Evolutionary conservation across 2,888 invertebrate genomes (phyloP).

Genomic region (Ichneumoninae sp.): DNA sequence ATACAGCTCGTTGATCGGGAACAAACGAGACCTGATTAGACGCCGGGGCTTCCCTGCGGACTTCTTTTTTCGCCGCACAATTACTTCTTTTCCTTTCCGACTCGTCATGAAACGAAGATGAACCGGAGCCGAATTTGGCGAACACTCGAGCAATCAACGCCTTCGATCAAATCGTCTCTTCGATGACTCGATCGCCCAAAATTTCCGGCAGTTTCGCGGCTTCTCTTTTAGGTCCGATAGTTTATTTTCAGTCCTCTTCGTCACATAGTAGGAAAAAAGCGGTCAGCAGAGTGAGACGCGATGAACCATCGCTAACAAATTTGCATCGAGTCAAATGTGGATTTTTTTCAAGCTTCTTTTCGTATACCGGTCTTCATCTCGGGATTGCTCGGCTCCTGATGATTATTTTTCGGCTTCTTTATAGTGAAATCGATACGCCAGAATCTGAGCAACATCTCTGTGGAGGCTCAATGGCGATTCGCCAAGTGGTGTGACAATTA

Average conservation of each 20-base stretch:
- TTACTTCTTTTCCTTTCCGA: background rate
- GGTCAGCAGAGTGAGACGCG: no score
- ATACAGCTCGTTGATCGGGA: slow-evolving; percentile 64
- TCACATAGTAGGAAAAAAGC: no score
- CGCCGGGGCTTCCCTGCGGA: slow-evolving; percentile 26
- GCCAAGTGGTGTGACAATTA: background rate
- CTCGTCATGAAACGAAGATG: background rate
- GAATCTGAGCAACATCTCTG: background rate
- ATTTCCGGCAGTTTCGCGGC: background rate
- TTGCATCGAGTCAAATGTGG: no score
- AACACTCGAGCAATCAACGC: background rate
- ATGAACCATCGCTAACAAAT: no score
- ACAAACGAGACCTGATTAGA: slow-evolving; percentile 75
- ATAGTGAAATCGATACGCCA: background rate
- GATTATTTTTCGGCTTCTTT: background rate
- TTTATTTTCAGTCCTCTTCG: no score
- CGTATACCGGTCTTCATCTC: no score
- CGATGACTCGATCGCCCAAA: background rate
- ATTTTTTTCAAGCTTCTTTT: no score
- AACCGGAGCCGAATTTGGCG: background rate
- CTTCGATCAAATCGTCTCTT: background rate
- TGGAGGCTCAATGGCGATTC: background rate
- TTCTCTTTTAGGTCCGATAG: background rate
- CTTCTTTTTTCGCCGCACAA: slow-evolving; percentile 9
- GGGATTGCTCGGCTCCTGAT: no score